Base-by-base conservation (phyloP, 1,140 invertebrate species). In the Scaptomyza hsui region DNA sequence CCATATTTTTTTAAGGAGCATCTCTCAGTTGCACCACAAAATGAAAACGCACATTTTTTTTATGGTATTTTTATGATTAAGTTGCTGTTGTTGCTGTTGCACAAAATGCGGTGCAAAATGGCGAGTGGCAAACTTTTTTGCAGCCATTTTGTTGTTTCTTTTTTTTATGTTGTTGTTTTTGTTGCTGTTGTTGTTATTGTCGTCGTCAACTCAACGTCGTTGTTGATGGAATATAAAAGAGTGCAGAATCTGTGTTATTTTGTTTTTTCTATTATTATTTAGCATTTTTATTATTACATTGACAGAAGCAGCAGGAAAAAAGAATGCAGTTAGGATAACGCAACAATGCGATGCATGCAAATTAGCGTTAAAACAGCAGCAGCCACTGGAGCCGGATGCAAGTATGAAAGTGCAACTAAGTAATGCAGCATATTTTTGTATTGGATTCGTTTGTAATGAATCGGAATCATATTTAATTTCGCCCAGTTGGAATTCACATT, bases 211-310 rank as follows among this genome's bases (percentile, higher is more conserved):
- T 52, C 39, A 56, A 24, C 63, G 18, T 80, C 86, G 69, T 86
- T 86, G 26, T 29, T 82, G 75, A 78, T 81, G 82, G 65, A 70
- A 78, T 81, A 82, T 37, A 81, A 88, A 82, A 88, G 82, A 81
- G 70, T 78, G 78, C 82, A 88, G 71, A 78, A 81, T 85, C 68
- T 53, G 72, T 69, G 15, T 35, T 15, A 9, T 49, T 10, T 41
- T 35, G 26, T 56, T 29, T 45, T 39, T 55, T 2, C 29, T 16
- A 32, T 55, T 57, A 7, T 6, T 29, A 29, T 29, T 29, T 21
- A 2, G 19, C 5, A 35, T 37, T 35, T 62, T 9, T 82, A 61
- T 78, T 72, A 88, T 88, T 78, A 88, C 78, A 85, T 82, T 82
- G 75, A 61, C 72, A 67, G 57, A 21, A 51, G 69, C 74, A 61